Evolutionary conservation across 2,797 vertebrate genomes (phyloP).

Genomic region (Hydrolagus colliei): DNA sequence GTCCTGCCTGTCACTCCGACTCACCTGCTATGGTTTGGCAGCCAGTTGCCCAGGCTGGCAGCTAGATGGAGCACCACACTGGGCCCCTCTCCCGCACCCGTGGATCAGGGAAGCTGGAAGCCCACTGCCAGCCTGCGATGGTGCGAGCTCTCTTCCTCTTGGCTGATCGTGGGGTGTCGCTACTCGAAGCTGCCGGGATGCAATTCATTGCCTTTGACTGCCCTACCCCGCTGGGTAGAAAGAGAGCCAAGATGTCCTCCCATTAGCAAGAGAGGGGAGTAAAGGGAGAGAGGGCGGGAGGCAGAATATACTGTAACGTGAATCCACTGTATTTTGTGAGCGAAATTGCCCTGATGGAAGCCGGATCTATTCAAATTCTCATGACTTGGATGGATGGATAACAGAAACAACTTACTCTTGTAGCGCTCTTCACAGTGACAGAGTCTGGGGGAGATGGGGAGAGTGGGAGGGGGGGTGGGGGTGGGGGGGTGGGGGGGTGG

Average conservation of each 20-base stretch:
- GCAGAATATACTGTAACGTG: no score
- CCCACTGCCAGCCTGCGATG: background rate
- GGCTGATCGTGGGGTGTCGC: background rate
- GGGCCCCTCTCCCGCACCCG: background rate
- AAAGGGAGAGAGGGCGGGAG: no score
- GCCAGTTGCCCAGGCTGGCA: conserved; percentile 15
- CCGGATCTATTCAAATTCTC: no score
- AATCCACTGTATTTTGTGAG: no score
- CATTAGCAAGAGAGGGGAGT: background rate
- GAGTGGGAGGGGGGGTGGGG: no score
- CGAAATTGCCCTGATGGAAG: no score
- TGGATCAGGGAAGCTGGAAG: conserved; percentile 4
- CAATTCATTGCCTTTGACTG: background rate
- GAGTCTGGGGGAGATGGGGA: no score
- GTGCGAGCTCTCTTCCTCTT: background rate
- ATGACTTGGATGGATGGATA: no score
- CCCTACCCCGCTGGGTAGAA: background rate
- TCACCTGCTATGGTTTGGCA: background rate
- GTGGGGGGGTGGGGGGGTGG: no score
- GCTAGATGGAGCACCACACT: conserved; percentile 26
- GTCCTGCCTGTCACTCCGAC: conserved; percentile 17
- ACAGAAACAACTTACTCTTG: no score
- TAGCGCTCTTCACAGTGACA: no score
- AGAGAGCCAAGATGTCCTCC: background rate
- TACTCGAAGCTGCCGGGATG: background rate